Conservation (phyloP, 2,113 vertebrate species). For the Chamaea fasciata region DNA sequence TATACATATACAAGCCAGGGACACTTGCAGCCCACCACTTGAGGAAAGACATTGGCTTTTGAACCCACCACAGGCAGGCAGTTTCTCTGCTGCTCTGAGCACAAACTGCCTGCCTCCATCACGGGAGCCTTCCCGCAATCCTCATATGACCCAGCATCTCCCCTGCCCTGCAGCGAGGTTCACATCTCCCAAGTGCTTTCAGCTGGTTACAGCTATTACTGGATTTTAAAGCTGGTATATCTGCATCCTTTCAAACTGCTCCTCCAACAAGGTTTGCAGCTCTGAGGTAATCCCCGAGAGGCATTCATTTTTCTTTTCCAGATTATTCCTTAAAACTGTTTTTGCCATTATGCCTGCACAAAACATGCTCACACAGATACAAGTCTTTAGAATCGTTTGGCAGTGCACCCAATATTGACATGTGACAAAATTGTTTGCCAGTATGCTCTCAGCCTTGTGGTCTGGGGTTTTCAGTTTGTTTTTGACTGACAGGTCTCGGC, state of each 20-base stretch:
- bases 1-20: neutral
- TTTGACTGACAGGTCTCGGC: neutral
- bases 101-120: neutral
- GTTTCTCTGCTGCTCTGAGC: neutral
- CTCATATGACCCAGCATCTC: neutral
- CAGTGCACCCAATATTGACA: neutral
- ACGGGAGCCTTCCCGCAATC: fast-evolving
- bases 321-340: neutral
- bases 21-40: neutral
- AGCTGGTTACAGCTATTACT: neutral
- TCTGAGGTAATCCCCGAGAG: neutral
- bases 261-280: neutral
- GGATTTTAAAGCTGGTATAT: neutral
- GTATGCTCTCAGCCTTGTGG: neutral
- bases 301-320: neutral
- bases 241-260: neutral
- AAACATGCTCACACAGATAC: fast-evolving
- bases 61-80: neutral
- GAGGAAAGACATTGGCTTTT: neutral
- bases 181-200: neutral
- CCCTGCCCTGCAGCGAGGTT: neutral
- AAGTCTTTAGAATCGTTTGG: neutral
- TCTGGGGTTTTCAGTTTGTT: neutral
- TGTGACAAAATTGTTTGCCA: neutral
- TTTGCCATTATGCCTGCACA: neutral